Evolutionary conservation across 2,797 vertebrate species (phyloP).

Genomic region (Astyanax mexicanus): DNA sequence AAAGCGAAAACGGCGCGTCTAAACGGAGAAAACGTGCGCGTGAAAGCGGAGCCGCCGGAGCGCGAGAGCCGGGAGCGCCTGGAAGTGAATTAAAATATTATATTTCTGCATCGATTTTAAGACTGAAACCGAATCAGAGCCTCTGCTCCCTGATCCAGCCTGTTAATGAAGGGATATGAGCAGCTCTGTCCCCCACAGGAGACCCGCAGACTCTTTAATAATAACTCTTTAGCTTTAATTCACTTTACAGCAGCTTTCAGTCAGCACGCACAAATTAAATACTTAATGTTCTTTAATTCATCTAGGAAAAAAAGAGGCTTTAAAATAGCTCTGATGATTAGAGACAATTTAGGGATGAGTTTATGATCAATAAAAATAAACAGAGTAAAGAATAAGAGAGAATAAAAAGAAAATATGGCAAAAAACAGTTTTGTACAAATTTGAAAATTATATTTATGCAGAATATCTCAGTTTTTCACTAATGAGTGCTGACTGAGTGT

Average conservation of each 20-base stretch:
- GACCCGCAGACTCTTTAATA: background rate
- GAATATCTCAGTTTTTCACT: background rate
- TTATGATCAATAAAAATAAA: background rate
- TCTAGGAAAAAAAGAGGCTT: background rate
- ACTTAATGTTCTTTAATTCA: constrained; percentile 19
- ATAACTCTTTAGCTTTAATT: constrained; percentile 7
- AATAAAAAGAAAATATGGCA: too few relatives aligned
- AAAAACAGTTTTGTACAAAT: too few relatives aligned
- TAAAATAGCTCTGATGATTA: constrained; percentile 20
- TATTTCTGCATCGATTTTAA: background rate
- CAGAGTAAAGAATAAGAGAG: background rate
- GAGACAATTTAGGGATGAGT: background rate
- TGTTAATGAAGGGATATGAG: background rate
- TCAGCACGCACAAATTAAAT: constrained; percentile 14
- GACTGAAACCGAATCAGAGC: background rate
- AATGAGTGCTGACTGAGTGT: too few relatives aligned
- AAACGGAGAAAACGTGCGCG: background rate
- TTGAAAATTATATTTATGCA: too few relatives aligned
- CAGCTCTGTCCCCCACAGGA: background rate
- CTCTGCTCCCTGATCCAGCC: background rate
- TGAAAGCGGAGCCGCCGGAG: background rate
- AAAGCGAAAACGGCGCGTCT: background rate
- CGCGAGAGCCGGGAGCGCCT: background rate
- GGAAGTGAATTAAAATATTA: background rate
- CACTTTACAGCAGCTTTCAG: background rate